Evolutionary conservation across 2,888 invertebrate genomes (phyloP), one percentile per base, ranked within the genome.

Genomic region (Cheilosia vulpina): DNA sequence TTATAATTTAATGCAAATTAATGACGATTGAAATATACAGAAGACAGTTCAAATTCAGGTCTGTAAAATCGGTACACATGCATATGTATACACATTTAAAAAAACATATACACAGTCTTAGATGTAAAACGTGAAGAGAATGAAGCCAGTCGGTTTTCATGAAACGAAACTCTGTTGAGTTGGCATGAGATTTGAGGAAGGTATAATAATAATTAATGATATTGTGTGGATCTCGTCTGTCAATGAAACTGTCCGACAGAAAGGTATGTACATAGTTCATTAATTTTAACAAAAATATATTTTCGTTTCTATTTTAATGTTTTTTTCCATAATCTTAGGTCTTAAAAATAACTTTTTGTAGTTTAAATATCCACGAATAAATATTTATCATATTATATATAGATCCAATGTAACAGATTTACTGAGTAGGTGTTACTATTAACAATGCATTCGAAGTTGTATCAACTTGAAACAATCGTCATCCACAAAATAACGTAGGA

Each of bases 1-100:
- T 90, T 91, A 89, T 88, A 88, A 89, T 91, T 91, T 90, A 90
- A 90, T 90, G 90, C 90, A 88, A 89, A 90, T 90, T 90, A 90
- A 90, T 90, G 90, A 90, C 87, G 21, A 47, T 19, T 58, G 34
- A 1, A 38, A 13, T 38, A 13, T 13, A 13, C 13, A 4, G 4
- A 38, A 13, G 1, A 38, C 11, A 38, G 38, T 38, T 38, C 38
- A 38, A 11, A 38, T 31, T 31, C 2, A 31, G 31, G 31, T 31
- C 31, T 31, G 31, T 7, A 31, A 9, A 38, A 13, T 38, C 13
- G 38, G 34, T 1, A 13, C 38, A 38, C 13, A 13, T 38, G 3
- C 13, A 4, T 38, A 3, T 13, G 1, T 3, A 4, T 13, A 24
- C 15, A 50, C 27, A n/a, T 19, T 43, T 4, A 24, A 43, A 41